phyloP scores from a whole-genome alignment of 1,140 invertebrate species.

The Colletes gigas region DNA sequence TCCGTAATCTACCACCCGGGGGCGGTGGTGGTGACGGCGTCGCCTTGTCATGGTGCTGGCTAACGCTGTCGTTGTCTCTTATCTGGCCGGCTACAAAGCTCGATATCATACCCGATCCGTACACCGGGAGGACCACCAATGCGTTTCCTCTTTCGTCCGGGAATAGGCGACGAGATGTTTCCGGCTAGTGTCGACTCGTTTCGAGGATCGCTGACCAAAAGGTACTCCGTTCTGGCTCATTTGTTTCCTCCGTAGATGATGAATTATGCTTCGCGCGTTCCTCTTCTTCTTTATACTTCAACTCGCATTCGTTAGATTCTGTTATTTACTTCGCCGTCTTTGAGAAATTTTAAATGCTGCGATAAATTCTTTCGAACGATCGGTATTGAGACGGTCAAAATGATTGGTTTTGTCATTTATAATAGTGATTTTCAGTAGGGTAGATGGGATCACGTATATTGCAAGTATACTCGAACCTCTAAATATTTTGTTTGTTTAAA shows the following conservation, averaged over 20 bases:
- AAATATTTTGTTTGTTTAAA: too few species aligned
- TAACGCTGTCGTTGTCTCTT: conserved; percentile 42
- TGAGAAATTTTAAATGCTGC: too few species aligned
- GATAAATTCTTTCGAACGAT: too few species aligned
- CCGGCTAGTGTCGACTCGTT: background rate
- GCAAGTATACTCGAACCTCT: too few species aligned
- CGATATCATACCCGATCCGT: conserved; percentile 71
- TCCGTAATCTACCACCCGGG: conserved; percentile 51
- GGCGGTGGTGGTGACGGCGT: conserved; percentile 48
- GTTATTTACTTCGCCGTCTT: too few species aligned
- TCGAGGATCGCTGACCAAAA: background rate
- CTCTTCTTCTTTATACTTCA: too few species aligned
- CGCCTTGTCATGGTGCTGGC: conserved; percentile 37
- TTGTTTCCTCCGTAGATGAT: background rate
- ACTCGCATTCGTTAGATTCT: too few species aligned
- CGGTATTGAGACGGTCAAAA: too few species aligned
- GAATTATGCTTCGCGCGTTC: background rate
- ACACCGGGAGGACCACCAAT: conserved; percentile 41
- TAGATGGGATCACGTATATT: too few species aligned
- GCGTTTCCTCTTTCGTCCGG: conserved; percentile 41
- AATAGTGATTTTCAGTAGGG: too few species aligned
- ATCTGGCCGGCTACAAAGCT: conserved; percentile 65
- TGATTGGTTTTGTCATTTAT: too few species aligned
- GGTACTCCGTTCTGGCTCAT: background rate
- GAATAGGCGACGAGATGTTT: background rate